Conservation (phyloP, 23 tunicate species). For the Ciona savignyi region DNA sequence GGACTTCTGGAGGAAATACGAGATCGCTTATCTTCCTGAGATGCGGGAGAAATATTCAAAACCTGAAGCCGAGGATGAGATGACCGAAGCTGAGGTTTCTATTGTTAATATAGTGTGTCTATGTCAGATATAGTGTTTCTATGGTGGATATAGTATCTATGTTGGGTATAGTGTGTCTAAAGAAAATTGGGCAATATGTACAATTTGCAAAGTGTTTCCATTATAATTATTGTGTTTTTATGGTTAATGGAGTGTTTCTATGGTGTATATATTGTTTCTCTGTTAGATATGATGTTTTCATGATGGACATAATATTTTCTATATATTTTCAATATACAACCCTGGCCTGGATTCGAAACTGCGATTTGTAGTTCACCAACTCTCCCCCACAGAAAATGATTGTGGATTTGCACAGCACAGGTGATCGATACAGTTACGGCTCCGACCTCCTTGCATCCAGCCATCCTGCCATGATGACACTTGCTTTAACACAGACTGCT, state of each 20-base stretch:
- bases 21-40: constrained; percentile 73
- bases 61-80: constrained; percentile 16
- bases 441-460: constrained; percentile 35
- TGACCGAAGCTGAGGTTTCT: constrained; percentile 28
- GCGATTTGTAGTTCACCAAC: background rate
- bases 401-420: constrained; percentile 30
- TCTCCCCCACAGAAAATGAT: constrained; percentile 36
- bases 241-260: too few relatives aligned
- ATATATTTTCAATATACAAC: too few relatives aligned
- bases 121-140: too few relatives aligned
- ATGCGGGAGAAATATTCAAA: constrained; percentile 62
- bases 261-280: too few relatives aligned
- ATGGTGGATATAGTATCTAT: too few relatives aligned
- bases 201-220: too few relatives aligned
- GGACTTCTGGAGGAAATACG: constrained; percentile 82
- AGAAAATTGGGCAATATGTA: too few relatives aligned
- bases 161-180: too few relatives aligned
- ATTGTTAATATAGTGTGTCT: background rate
- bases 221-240: too few relatives aligned
- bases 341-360: background rate
- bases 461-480: constrained; percentile 64
- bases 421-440: constrained; percentile 47
- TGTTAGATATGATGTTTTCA: too few relatives aligned
- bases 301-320: too few relatives aligned
- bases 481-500: constrained; percentile 51